phyloP scores from a whole-genome alignment of 2,888 invertebrate species.

The Lochmaea capreae region DNA sequence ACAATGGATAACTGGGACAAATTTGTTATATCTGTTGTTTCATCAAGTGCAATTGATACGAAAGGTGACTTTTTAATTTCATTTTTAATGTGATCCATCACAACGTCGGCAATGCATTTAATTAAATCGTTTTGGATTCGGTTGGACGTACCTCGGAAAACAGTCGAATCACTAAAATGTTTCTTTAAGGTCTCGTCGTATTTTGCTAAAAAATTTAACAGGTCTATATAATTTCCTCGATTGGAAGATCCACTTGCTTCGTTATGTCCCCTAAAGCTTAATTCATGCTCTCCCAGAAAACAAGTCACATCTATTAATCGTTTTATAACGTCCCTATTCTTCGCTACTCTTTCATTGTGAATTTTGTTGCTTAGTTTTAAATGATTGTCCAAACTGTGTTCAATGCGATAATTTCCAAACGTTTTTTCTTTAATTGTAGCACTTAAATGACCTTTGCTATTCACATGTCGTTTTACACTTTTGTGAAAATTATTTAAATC shows the following conservation, averaged over 20 bases:
- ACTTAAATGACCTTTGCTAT: conserved; percentile 26
- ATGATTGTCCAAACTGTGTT: background rate
- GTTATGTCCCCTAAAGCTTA: no score
- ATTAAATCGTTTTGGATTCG: conserved; percentile 53
- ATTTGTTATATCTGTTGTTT: conserved; percentile 52
- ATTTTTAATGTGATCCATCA: conserved; percentile 43
- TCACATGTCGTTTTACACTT: conserved; percentile 25
- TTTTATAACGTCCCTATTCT: no score
- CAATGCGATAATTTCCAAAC: conserved; percentile 26
- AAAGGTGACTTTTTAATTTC: conserved; percentile 48
- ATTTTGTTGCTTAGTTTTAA: no score
- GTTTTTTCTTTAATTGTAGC: conserved; percentile 37
- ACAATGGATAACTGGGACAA: conserved; percentile 51
- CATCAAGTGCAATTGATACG: conserved; percentile 49
- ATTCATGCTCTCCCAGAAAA: no score
- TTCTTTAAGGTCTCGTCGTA: no score
- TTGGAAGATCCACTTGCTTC: no score
- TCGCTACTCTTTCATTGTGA: no score
- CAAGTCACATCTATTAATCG: no score
- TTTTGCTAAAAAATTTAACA: no score
- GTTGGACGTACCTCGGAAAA: no score
- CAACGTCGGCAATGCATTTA: conserved; percentile 36
- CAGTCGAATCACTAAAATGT: no score
- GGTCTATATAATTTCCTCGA: no score
- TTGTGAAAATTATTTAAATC: conserved; percentile 38